phyloP scores from a whole-genome alignment of 1,140 invertebrate genomes.

The Anagrus nilaparvatae region DNA sequence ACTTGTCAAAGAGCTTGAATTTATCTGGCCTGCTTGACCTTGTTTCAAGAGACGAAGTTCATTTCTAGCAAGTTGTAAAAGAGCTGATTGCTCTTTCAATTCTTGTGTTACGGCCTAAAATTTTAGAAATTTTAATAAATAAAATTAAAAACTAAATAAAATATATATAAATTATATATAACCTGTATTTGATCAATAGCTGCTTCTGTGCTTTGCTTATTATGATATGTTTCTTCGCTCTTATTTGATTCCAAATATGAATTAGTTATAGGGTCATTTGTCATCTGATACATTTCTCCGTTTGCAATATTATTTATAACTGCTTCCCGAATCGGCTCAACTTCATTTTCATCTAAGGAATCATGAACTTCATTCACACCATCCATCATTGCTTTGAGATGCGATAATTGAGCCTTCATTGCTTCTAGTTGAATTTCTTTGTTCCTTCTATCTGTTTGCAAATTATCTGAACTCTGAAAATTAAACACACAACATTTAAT shows the following conservation, averaged over 20 bases:
- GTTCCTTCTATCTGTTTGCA: constrained; percentile 21
- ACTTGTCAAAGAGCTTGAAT: neutral
- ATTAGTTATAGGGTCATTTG: neutral
- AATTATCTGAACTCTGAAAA: constrained; percentile 26
- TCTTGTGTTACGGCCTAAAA: constrained; percentile 31
- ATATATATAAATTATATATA: no score
- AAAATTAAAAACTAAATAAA: no score
- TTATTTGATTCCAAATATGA: neutral
- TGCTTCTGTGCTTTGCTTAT: no score
- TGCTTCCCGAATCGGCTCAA: constrained; percentile 25
- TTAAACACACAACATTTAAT: constrained; percentile 2
- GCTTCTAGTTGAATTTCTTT: constrained; percentile 35
- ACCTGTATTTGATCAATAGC: no score
- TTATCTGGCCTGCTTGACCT: neutral
- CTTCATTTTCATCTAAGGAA: no score
- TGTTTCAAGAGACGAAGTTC: constrained; percentile 35
- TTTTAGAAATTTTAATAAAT: neutral
- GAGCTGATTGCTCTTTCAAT: constrained; percentile 32
- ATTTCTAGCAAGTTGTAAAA: constrained; percentile 30
- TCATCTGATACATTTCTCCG: neutral
- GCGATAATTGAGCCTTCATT: constrained; percentile 34
- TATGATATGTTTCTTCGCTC: no score
- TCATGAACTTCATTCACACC: constrained; percentile 22
- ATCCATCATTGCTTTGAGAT: constrained; percentile 35
- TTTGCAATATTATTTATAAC: constrained; percentile 11